Evolutionary conservation across 2,113 vertebrate species (phyloP), one percentile per base, ranked within the genome.

Genomic region (Chitala chitala): DNA sequence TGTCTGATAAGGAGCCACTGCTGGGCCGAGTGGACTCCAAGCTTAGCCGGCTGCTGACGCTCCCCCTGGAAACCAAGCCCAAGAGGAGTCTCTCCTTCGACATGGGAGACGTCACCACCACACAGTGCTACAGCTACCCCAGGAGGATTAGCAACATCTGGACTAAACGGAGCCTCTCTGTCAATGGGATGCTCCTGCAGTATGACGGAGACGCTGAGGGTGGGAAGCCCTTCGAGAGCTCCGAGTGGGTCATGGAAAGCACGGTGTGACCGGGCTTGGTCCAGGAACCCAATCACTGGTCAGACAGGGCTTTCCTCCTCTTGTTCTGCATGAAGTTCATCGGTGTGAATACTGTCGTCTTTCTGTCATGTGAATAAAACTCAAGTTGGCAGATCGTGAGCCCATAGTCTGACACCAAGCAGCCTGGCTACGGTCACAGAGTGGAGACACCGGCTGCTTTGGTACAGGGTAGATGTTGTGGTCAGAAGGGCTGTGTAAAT

Each of bases 41-140:
- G 79, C 91, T 94, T 79, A 90, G 90, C 76, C 94, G 94, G 77
- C 90, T 97, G 64, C 92, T 98, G n/a, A 93, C 88, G 69, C 84
- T 96, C 79, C 95, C 96, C 71, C 88, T 95, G 87, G 94, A 98
- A 82, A 90, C 91, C 51, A 96, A 94, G 85, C 91, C 96, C 80
- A 96, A 94, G 81, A 92, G 96, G 85, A 99, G 97, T 87, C 96
- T 96, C 83, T 99, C 97, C 10, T 98, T 98, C 65, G 97, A 99
- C 86, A 96, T 97, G 92, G 96, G 96, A 66, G 94, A 99, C 70
- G 95, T 96, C 0, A 22, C 64, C 26, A 75, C 81, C 2, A 85
- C 87, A 0, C 94, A 95, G 65, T 92, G 92, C 86, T 94, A 90
- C 84, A 93, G 83, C 82, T 92, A 96, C 76, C 95, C 96, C 9